A percentile compares a stretch with the other conserved stretches of the same genome.
phyloP scores from a whole-genome alignment of 2,113 vertebrate species.

The Solenodon paradoxus region DNA sequence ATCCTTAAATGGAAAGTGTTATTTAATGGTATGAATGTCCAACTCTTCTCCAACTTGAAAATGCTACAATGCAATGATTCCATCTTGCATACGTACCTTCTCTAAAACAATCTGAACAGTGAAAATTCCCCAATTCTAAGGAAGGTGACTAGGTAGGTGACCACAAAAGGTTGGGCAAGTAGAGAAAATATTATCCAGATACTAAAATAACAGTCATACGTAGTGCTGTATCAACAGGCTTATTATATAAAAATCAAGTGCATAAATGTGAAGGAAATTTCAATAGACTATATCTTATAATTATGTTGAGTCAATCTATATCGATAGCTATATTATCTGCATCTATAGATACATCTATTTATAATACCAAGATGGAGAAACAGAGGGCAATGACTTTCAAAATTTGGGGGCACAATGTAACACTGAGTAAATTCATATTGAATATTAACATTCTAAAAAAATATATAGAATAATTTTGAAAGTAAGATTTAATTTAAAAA shows the following conservation, averaged over 20 bases:
- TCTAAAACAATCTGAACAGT: neutral
- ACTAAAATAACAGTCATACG: neutral
- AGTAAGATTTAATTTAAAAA: neutral
- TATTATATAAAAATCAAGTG: neutral
- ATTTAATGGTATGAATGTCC: neutral
- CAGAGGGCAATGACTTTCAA: neutral
- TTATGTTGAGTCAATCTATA: too few species aligned
- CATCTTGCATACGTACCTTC: neutral
- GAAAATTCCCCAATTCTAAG: neutral
- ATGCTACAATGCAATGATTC: neutral
- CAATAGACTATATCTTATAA: neutral
- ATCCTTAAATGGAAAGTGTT: neutral
- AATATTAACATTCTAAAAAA: neutral
- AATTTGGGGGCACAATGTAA: neutral
- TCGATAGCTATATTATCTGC: too few species aligned
- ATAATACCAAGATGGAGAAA: neutral
- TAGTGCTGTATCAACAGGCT: neutral
- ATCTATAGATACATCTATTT: accelerated
- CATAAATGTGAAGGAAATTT: neutral
- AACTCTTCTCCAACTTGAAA: neutral
- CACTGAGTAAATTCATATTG: neutral
- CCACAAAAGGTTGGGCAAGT: neutral
- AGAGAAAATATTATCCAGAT: neutral
- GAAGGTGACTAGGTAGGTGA: neutral
- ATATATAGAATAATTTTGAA: neutral